Base-by-base conservation (phyloP, 2,888 invertebrate species). In the Cephus rjabovi region DNA sequence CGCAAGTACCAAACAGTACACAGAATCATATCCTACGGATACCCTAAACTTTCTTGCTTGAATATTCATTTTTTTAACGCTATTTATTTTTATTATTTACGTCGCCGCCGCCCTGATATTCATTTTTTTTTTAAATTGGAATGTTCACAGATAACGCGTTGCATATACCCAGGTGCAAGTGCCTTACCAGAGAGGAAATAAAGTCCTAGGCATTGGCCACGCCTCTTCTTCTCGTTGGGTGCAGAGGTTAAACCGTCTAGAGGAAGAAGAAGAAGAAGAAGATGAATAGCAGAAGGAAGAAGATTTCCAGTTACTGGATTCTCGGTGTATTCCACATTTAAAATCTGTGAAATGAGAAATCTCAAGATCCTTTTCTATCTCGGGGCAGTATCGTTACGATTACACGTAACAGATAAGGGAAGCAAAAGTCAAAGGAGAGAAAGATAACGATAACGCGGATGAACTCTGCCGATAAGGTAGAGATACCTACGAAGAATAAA, bases 161-260 rank as follows among this genome's bases (percentile, higher is more conserved):
- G 9, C 56, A 56, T 56, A 56, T 9, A 56, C 2, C 56, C 56
- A 23, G 56, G 56, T 56, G 40, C 40, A 56, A 56, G 40, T 56
- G 23, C 56, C 68, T 34, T 76, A 23, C 70, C 76, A 34, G 68
- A 37, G 74, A 69, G 73, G 79, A 12, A 78, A 75, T 69, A 68
- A 79, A 79, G 76, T 68, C 74, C 76, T 34, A 70, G 76, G 40
- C 69, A 37, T 73, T 35, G 74, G 76, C 76, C 76, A 79, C 79
- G 76, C 79, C 79, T n/a, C 40, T 12, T 11, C n/a, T 69, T 37
- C 37, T 34, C 34, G 23, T 34, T 34, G 75, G 40, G 79, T 69
- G 69, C 76, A 79, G 34, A 79, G 79, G 79, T 79, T 74, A 79
- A 79, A 76, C 74, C 74, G 68, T 76, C 33, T 12, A 12, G 74